phyloP scores from a whole-genome alignment of 1,140 invertebrate species.

The Dufourea novaeangliae region DNA sequence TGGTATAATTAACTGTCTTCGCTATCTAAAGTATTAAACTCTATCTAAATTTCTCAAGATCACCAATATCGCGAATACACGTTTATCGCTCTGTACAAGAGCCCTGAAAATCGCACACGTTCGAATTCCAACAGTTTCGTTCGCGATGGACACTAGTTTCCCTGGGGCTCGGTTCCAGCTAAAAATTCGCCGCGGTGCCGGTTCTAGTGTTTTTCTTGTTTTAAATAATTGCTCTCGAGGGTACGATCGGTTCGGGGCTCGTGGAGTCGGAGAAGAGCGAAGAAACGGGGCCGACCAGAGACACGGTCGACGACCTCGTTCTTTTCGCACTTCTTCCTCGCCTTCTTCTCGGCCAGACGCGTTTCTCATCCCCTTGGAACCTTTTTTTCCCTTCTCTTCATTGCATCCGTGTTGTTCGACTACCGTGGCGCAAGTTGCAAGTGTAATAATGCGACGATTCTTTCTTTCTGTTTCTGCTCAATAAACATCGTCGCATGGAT shows the following conservation, averaged over 20 bases:
- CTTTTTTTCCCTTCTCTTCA: background rate
- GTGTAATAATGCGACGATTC: constrained; percentile 10
- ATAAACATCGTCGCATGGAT: background rate
- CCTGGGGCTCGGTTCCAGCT: background rate
- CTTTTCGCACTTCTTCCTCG: constrained; percentile 15
- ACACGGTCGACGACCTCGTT: constrained; percentile 45
- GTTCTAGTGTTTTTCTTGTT: background rate
- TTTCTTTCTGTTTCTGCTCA: background rate
- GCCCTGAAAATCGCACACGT: background rate
- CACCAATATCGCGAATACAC: too few species aligned
- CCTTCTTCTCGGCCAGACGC: background rate
- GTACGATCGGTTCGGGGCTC: constrained; percentile 25
- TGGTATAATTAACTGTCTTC: too few species aligned
- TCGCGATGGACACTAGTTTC: background rate
- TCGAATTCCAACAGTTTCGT: background rate
- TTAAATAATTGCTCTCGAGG: constrained; percentile 34
- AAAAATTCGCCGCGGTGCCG: background rate
- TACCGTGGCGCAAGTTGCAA: background rate
- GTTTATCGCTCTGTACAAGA: background rate
- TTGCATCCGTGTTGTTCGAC: constrained; percentile 6
- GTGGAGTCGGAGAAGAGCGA: constrained; percentile 11
- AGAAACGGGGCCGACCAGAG: constrained; percentile 24
- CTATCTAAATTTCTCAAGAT: too few species aligned
- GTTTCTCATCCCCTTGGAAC: background rate
- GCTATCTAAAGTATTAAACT: too few species aligned